Conservation (phyloP, 2,888 invertebrate species). For the Liodrosophila aerea region DNA sequence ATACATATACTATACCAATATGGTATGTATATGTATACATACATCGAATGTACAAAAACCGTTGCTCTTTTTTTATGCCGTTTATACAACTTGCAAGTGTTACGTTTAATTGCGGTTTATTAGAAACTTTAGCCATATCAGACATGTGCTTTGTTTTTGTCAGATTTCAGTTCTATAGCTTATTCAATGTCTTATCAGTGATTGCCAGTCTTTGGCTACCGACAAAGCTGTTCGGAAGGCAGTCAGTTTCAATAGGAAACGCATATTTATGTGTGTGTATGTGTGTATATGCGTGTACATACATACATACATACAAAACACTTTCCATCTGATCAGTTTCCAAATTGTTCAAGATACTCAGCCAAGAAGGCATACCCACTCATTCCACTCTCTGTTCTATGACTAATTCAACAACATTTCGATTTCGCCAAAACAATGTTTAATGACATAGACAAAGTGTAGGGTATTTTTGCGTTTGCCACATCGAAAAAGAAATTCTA, state of each 20-base stretch:
- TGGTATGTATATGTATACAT: slow-evolving; percentile 1
- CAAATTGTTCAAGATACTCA: background rate
- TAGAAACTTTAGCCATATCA: slow-evolving; percentile 22
- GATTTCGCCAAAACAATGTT: background rate
- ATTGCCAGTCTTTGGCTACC: no score
- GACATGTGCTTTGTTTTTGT: slow-evolving; percentile 16
- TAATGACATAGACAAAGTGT: no score
- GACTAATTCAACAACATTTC: slow-evolving; percentile 40
- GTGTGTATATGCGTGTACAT: background rate
- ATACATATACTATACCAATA: background rate
- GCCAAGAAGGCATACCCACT: no score
- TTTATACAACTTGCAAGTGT: slow-evolving; percentile 17
- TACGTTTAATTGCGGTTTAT: slow-evolving; percentile 5
- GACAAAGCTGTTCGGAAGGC: no score
- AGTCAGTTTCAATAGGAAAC: no score
- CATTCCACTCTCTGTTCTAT: slow-evolving; percentile 5
- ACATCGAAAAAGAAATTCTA: no score
- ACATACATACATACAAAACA: no score
- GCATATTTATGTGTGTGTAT: no score
- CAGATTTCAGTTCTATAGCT: background rate
- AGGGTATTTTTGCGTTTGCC: no score
- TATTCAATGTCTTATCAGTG: slow-evolving; percentile 46
- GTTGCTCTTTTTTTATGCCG: slow-evolving; percentile 34
- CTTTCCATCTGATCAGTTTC: background rate
- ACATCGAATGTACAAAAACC: slow-evolving; percentile 4